Evolutionary conservation across 2,797 vertebrate species (phyloP).

Genomic region (Dendrocincla tyrannina): DNA sequence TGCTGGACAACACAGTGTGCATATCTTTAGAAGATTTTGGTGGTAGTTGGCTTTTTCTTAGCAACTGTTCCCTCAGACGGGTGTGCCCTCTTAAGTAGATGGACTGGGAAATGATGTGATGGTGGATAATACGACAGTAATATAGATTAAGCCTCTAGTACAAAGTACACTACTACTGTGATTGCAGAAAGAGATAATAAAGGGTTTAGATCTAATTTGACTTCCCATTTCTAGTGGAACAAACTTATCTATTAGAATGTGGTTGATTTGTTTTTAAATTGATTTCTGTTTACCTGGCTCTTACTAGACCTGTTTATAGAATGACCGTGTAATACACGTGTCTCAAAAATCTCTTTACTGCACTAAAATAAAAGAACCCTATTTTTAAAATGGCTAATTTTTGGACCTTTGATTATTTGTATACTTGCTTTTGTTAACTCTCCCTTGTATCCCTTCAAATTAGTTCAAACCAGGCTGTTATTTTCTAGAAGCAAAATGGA

Average conservation of each 20-base stretch:
- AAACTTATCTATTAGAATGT: background rate
- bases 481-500: background rate
- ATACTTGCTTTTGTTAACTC: background rate
- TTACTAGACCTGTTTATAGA: background rate
- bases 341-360: background rate
- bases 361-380: background rate
- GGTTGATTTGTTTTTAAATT: background rate
- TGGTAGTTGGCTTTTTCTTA: background rate
- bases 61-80: background rate
- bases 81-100: background rate
- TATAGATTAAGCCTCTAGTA: background rate
- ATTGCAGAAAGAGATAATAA: background rate
- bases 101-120: background rate
- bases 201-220: background rate
- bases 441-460: background rate
- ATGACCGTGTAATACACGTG: rapidly evolving
- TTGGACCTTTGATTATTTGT: background rate
- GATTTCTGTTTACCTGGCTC: background rate
- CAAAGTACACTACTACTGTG: background rate
- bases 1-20: background rate
- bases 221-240: background rate
- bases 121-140: background rate
- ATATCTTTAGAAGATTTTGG: background rate
- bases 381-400: background rate
- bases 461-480: background rate